These are phyloP conservation scores for Halocynthia roretzi DNA, from an alignment of 23 tunicate genomes.

Conservation along the genomic window DNA sequence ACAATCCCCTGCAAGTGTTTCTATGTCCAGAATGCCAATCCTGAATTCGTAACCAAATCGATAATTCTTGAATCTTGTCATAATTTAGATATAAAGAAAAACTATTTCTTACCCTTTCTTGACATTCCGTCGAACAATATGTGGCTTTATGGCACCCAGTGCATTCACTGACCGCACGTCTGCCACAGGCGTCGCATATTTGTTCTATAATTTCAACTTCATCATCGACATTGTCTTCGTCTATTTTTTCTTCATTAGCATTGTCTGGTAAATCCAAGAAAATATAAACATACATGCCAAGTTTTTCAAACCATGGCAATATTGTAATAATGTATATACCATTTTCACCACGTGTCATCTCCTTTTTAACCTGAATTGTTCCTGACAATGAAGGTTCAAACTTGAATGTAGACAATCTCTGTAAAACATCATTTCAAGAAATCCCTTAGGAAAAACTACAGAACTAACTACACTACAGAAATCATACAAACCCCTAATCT, in stretches of 20 bases:
- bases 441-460: too few relatives aligned
- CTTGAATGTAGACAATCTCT: too few relatives aligned
- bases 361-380: too few relatives aligned
- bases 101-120: constrained; percentile 41
- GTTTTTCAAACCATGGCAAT: background rate
- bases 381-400: too few relatives aligned
- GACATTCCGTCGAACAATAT: constrained; percentile 73
- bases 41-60: constrained; percentile 6
- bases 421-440: too few relatives aligned
- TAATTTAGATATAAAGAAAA: constrained; percentile 3
- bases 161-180: constrained; percentile 62
- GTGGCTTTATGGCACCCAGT: constrained; percentile 78
- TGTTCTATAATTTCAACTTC: background rate
- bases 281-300: constrained; percentile 1
- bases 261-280: constrained; percentile 3
- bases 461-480: too few relatives aligned
- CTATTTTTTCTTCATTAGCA: background rate
- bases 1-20: constrained; percentile 24
- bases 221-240: background rate
- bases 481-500: too few relatives aligned
- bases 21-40: constrained; percentile 70
- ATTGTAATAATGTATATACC: too few relatives aligned
- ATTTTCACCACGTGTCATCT: too few relatives aligned
- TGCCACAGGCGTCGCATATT: constrained; percentile 58
- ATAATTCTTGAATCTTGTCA: background rate